phyloP scores from a whole-genome alignment of 2,797 vertebrate genomes.

The Lutjanus argentimaculatus region DNA sequence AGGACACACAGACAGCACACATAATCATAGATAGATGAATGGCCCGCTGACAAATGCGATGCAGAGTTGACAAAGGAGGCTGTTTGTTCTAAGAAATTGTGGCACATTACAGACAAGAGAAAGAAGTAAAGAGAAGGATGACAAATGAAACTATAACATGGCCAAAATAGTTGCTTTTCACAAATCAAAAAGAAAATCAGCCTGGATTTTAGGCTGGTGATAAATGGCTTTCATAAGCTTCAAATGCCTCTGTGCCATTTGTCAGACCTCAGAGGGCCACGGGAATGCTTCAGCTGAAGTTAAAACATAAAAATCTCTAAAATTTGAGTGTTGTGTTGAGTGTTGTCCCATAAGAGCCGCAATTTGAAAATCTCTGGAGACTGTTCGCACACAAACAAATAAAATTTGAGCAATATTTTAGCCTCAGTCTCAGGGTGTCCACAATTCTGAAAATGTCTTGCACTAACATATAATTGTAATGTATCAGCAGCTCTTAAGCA shows the following conservation, averaged over 20 bases:
- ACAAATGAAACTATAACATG: conserved; percentile 14
- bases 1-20: neutral
- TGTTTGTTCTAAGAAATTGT: conserved; percentile 26
- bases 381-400: neutral
- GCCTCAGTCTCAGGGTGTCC: neutral
- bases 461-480: neutral
- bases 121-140: conserved; percentile 6
- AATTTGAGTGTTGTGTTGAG: neutral
- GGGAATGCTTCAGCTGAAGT: neutral
- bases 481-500: conserved; percentile 7
- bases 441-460: neutral
- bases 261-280: neutral
- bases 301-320: neutral
- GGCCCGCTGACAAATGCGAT: conserved; percentile 45
- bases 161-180: neutral
- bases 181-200: conserved; percentile 4
- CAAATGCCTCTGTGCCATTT: neutral
- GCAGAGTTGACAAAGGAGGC: conserved; percentile 25
- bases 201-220: conserved; percentile 1
- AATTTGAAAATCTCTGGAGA: conserved; percentile 13
- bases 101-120: conserved; percentile 10
- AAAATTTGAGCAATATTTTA: conserved; percentile 7
- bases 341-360: neutral
- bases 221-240: conserved; percentile 19
- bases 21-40: conserved; percentile 10